These are phyloP conservation scores for Zaprionus africanus DNA, from an alignment of 1,140 invertebrate genomes.

Conservation along the genomic window DNA sequence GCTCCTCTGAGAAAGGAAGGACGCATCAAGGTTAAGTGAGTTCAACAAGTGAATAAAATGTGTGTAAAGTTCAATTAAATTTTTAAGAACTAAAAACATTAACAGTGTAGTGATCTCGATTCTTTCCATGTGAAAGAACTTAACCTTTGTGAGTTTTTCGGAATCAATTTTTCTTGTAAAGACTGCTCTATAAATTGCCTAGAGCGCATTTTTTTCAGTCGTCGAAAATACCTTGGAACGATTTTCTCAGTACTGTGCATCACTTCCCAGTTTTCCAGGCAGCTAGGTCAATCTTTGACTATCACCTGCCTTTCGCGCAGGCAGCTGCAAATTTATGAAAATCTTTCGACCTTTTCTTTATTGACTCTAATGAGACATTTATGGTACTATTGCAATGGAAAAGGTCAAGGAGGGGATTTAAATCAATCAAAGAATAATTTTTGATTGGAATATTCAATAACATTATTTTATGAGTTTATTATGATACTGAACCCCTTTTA, in stretches of 20 bases:
- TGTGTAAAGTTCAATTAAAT: no score
- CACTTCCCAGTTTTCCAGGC: neutral
- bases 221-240: neutral
- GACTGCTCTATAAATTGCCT: neutral
- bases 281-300: neutral
- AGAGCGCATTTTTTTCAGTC: neutral
- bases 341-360: neutral
- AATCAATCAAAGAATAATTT: neutral
- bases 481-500: no score
- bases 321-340: slow-evolving; percentile 3
- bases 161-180: slow-evolving; percentile 1
- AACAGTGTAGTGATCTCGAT: no score
- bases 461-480: no score
- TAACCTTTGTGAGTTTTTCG: neutral
- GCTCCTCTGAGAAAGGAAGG: no score
- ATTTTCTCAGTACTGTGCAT: neutral
- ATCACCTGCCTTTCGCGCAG: slow-evolving; percentile 3
- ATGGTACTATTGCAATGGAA: neutral
- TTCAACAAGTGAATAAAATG: no score
- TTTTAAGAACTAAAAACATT: no score
- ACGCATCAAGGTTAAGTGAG: no score
- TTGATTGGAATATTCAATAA: no score
- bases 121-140: neutral
- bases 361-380: neutral
- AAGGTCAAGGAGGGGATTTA: neutral